Percentiles rank a stretch among this genome's conserved stretches.
Evolutionary conservation across 2,888 invertebrate species (phyloP).

Genomic region (Lottia scabra): DNA sequence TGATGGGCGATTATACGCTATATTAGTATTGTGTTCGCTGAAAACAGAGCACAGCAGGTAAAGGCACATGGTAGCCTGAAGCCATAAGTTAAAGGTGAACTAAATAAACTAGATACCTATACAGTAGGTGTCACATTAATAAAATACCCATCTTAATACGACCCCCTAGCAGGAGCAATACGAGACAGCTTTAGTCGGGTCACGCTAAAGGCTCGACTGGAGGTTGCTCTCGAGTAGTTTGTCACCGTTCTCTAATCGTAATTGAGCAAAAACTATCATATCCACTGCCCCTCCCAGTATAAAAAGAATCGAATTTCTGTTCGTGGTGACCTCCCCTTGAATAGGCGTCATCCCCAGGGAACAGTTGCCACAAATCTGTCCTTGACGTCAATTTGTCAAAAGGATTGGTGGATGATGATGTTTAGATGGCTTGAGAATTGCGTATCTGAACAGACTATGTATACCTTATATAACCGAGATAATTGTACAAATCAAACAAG

Average conservation of each 20-base stretch:
- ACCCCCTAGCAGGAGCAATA: background rate
- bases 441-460: too few relatives aligned
- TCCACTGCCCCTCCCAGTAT: background rate
- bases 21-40: slow-evolving; percentile 10
- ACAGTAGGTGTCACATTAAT: slow-evolving; percentile 2
- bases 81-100: slow-evolving; percentile 1
- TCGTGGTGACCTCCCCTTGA: background rate
- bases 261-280: slow-evolving; percentile 3
- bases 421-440: too few relatives aligned
- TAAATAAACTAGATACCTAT: background rate
- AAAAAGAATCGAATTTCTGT: background rate
- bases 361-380: background rate
- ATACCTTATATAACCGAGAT: too few relatives aligned
- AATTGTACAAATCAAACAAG: too few relatives aligned
- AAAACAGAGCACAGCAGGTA: background rate
- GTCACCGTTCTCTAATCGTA: background rate
- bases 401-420: too few relatives aligned
- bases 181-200: background rate
- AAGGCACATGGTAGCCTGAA: background rate
- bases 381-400: too few relatives aligned
- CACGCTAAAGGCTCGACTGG: background rate
- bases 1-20: slow-evolving; percentile 20
- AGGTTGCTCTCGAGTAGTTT: background rate
- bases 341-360: background rate
- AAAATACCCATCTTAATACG: background rate